Conservation (phyloP, 1,140 invertebrate genomes). For the Leptinotarsa undecemlineata region DNA sequence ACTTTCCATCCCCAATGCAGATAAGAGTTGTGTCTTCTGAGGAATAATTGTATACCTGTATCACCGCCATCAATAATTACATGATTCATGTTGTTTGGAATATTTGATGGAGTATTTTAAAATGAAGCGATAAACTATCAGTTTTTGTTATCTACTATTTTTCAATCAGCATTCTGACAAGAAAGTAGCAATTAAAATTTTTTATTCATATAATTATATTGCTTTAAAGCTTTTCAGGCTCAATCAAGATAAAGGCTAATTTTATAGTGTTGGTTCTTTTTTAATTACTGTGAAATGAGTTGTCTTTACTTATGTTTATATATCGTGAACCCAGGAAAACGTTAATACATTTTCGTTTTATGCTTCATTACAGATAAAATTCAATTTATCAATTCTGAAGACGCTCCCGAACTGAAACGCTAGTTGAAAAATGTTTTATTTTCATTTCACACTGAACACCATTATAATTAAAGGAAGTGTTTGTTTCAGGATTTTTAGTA, state of each 20-base stretch:
- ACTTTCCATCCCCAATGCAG: no score
- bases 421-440: no score
- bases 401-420: no score
- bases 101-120: conserved; percentile 1
- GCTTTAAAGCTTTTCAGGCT: neutral
- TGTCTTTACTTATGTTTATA: neutral
- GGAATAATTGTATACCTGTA: no score
- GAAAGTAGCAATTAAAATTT: neutral
- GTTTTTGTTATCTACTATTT: conserved; percentile 10
- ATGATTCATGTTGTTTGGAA: neutral
- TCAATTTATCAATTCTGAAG: no score
- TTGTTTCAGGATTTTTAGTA: no score
- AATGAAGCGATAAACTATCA: conserved; percentile 1
- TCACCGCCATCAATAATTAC: neutral
- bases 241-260: neutral
- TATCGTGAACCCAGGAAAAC: neutral
- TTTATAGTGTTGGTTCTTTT: conserved; percentile 6
- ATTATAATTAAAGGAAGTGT: no score
- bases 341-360: no score
- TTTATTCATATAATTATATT: conserved; percentile 18
- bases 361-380: no score
- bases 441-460: no score
- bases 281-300: conserved; percentile 6
- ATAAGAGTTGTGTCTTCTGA: no score
- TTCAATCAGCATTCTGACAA: conserved; percentile 7